Base-by-base conservation (phyloP, 2,113 vertebrate species). In the Mixornis gularis region DNA sequence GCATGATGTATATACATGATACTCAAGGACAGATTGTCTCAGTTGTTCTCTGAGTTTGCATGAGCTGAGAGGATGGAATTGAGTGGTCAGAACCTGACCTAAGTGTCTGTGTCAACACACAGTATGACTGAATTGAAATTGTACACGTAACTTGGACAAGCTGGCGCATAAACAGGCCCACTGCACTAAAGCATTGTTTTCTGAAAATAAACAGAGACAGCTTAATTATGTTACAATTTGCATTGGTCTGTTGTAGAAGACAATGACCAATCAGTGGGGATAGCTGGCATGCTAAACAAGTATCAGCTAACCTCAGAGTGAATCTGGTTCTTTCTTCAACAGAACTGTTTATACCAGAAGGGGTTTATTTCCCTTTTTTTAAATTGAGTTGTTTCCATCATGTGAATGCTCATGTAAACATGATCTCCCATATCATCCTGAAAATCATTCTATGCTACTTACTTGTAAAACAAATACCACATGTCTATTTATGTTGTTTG, bases 361-460 rank as follows among this genome's bases (percentile, higher is more conserved):
- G 68, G 70, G 65, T 93, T 95, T 92, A 87, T 87, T 89, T 51
- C 78, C 6, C 38, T 79, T 85, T 71, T 77, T 87, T 95, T 79
- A 38, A 96, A 91, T 70, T 82, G 87, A 95, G 91, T 95, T 95
- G 72, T 97, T 96, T 97, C 93, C 92, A 83, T 97, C 91, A 96
- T 95, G 73, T 94, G 73, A 93, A 92, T 6, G 11, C 63, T 94
- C 58, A 82, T 87, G 69, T 97, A 97, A 97, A 96, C 84, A 94
- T 91, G 69, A 94, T 96, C 81, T 96, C 94, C 85, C 74, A 12
- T 94, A 96, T 97, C 95, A 91, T 89, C 85, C 81, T 93, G 92
- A 95, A 97, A 88, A 22, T 79, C 64, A 80, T 88, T 79, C 56
- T 13, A 29, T 96, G 93, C 85, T 95, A 94, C 89, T 92, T 92